Evolutionary conservation across 2,113 vertebrate genomes (phyloP).

Genomic region (Takifugu bimaculatus): DNA sequence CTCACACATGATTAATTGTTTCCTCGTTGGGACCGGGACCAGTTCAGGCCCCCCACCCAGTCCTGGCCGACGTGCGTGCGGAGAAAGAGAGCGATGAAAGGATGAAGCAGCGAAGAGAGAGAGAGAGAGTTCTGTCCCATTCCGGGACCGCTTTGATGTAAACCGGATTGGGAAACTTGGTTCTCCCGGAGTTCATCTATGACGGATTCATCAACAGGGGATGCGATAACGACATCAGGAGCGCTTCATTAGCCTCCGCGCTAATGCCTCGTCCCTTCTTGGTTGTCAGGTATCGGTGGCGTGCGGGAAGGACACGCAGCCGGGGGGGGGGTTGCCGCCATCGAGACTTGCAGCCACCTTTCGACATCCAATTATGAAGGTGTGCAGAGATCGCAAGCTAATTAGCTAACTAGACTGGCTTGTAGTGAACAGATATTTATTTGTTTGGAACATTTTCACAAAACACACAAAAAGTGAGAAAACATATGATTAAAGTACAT

Average conservation of each 20-base stretch:
- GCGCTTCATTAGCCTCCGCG: slow-evolving; percentile 69
- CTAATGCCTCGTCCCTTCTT: slow-evolving; percentile 65
- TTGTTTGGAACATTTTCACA: too few species aligned
- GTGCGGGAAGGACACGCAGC: slow-evolving; percentile 45
- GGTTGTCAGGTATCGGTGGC: slow-evolving; percentile 68
- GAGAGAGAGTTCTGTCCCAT: slow-evolving; percentile 26
- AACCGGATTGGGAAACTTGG: too few species aligned
- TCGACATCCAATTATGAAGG: too few species aligned
- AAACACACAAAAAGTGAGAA: too few species aligned
- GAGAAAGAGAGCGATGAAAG: slow-evolving; percentile 33
- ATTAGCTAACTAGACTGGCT: too few species aligned
- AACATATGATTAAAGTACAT: too few species aligned
- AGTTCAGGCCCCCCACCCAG: slow-evolving; percentile 71
- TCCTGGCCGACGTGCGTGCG: slow-evolving; percentile 22
- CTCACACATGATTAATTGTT: slow-evolving; percentile 80
- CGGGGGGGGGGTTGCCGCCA: slow-evolving; percentile 13
- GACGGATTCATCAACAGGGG: slow-evolving; percentile 9
- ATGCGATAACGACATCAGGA: slow-evolving; percentile 72
- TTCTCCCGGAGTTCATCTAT: too few species aligned
- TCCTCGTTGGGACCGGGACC: slow-evolving; percentile 71
- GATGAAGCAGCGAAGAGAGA: slow-evolving; percentile 26
- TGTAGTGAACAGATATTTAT: too few species aligned
- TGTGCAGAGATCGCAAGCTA: too few species aligned
- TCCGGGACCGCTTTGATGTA: not conserved
- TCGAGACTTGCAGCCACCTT: too few species aligned